These are phyloP conservation scores for Drosophila diplacantha DNA, from an alignment of 2,888 invertebrate genomes.

Conservation along the genomic window DNA sequence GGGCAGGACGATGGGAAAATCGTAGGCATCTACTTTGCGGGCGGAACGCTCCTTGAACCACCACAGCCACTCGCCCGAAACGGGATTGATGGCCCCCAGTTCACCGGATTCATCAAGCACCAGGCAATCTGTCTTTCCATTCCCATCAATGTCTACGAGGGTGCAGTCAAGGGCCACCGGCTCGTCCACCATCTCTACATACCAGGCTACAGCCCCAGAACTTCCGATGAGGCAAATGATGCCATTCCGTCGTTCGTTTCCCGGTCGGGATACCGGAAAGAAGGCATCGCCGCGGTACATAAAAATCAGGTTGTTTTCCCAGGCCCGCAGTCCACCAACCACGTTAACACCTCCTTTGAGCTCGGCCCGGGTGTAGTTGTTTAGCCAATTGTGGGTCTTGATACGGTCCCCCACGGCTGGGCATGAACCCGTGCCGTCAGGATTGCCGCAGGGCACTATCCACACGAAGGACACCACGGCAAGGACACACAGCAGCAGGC, in stretches of 20 bases:
- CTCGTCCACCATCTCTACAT: constrained; percentile 83
- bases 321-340: constrained; percentile 82
- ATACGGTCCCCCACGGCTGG: constrained; percentile 79
- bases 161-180: constrained; percentile 87
- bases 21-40: constrained; percentile 80
- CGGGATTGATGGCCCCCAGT: constrained; percentile 81
- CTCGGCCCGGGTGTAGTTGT: constrained; percentile 84
- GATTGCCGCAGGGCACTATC: constrained; percentile 84
- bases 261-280: constrained; percentile 79
- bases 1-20: constrained; percentile 84
- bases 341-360: constrained; percentile 84
- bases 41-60: constrained; percentile 75
- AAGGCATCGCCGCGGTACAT: constrained; percentile 85
- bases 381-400: constrained; percentile 84
- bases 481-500: constrained; percentile 84
- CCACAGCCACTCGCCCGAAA: constrained; percentile 81
- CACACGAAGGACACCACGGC: constrained; percentile 86
- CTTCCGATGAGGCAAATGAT: constrained; percentile 84
- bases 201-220: constrained; percentile 86
- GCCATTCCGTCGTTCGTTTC: constrained; percentile 79
- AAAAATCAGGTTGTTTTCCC: constrained; percentile 85
- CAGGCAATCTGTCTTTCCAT: constrained; percentile 86
- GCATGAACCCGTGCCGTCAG: constrained; percentile 82
- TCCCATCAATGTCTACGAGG: constrained; percentile 84
- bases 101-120: constrained; percentile 85